Percentiles rank a stretch among this genome's conserved stretches.
Conservation (phyloP, 2,797 vertebrate genomes). For the Cyclura pinguis region DNA sequence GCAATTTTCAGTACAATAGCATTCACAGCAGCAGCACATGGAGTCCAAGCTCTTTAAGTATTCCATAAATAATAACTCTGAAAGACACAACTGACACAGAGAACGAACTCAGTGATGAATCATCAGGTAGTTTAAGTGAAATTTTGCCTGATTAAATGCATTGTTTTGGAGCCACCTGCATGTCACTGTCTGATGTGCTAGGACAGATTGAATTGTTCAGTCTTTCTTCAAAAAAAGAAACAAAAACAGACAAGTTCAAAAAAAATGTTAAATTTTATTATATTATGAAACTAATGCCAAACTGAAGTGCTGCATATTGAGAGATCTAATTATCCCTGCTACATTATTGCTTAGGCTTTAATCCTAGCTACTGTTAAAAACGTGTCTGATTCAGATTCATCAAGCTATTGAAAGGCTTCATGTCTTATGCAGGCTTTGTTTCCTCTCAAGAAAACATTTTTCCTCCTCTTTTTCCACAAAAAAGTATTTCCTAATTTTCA, state of each 20-base stretch:
- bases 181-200: conserved; percentile 65
- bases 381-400: conserved; percentile 54
- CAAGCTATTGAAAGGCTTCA: conserved; percentile 43
- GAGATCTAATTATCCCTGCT: conserved; percentile 67
- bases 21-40: conserved; percentile 73
- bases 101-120: conserved; percentile 78
- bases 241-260: conserved; percentile 70
- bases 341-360: conserved; percentile 60
- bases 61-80: conserved; percentile 79
- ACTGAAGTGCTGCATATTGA: conserved; percentile 64
- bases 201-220: conserved; percentile 77
- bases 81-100: conserved; percentile 73
- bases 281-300: conserved; percentile 75
- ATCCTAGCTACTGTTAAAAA: conserved; percentile 62
- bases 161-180: conserved; percentile 81
- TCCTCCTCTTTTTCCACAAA: conserved; percentile 42
- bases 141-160: conserved; percentile 79
- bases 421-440: conserved; percentile 51
- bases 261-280: conserved; percentile 76
- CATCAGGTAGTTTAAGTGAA: conserved; percentile 79
- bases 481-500: conserved; percentile 57
- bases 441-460: conserved; percentile 67
- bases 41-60: conserved; percentile 77
- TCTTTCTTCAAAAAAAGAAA: conserved; percentile 35
- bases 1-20: conserved; percentile 78